These are phyloP conservation scores for Galagoides demidoff DNA, from an alignment of 2,797 vertebrate genomes.

Conservation along the genomic window DNA sequence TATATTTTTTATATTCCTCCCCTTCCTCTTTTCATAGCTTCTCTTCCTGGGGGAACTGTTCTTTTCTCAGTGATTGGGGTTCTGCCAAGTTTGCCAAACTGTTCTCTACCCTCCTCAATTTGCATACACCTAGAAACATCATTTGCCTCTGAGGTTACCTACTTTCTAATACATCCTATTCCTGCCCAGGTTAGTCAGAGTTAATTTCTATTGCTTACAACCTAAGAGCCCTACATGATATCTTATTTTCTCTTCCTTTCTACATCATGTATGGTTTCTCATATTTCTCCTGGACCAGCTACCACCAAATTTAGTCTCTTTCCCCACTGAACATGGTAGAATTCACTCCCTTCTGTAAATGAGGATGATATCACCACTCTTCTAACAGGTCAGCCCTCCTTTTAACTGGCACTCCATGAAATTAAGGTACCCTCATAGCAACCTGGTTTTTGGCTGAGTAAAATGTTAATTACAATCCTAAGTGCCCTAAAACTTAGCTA, in stretches of 20 bases:
- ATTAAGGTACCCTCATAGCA: constrained; percentile 44
- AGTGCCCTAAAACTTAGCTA: not conserved
- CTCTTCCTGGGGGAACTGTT: not conserved
- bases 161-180: not conserved
- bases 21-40: not conserved
- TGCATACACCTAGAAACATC: not conserved
- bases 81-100: not conserved
- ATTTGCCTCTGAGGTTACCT: not conserved
- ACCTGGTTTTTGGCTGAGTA: not conserved
- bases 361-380: not conserved
- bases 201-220: not conserved
- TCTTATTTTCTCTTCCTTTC: not conserved
- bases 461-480: not conserved
- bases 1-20: not conserved
- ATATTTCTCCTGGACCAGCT: not conserved
- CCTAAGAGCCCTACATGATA: not conserved
- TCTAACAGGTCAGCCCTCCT: not conserved
- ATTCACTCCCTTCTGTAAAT: not conserved
- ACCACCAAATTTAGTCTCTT: constrained; percentile 1
- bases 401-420: constrained; percentile 30
- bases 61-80: not conserved
- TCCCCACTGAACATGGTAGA: not conserved
- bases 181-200: not conserved
- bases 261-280: not conserved
- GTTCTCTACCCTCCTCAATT: not conserved